phyloP scores from a whole-genome alignment of 2,888 invertebrate genomes.

The Prenolepis imparis region DNA sequence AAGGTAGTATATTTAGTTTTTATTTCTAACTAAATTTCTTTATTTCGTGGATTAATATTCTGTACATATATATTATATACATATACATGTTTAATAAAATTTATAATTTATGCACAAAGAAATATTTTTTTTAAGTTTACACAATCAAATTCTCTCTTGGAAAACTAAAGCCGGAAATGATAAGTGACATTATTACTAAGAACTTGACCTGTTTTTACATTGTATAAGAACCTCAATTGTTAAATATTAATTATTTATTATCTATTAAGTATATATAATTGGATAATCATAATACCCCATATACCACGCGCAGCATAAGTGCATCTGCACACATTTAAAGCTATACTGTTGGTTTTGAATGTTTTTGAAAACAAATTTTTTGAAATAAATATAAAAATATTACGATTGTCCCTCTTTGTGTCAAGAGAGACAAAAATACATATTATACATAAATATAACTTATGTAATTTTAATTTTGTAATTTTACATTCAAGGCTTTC shows the following conservation, averaged over 20 bases:
- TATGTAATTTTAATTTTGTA: conserved; percentile 11
- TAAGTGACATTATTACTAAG: background rate
- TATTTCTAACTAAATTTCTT: conserved; percentile 72
- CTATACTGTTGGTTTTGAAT: background rate
- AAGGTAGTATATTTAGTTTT: background rate
- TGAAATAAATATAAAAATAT: conserved; percentile 13
- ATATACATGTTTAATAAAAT: conserved; percentile 72
- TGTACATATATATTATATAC: conserved; percentile 69
- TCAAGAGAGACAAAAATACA: background rate
- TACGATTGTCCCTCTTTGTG: background rate
- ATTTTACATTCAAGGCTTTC: background rate
- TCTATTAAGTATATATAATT: background rate
- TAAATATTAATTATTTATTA: background rate
- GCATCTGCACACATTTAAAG: conserved; percentile 18
- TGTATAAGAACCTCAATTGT: background rate
- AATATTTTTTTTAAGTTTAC: conserved; percentile 47
- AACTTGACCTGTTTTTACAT: conserved; percentile 25
- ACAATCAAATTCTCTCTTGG: conserved; percentile 39
- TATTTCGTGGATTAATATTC: conserved; percentile 76
- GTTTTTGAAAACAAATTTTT: conserved; percentile 17
- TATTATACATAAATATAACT: conserved; percentile 8
- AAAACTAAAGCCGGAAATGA: conserved; percentile 14
- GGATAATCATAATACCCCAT: conserved; percentile 17
- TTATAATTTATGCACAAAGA: conserved; percentile 54
- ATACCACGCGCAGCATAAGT: conserved; percentile 5